A percentile compares a stretch with the other conserved stretches of the same genome.
phyloP scores from a whole-genome alignment of 2,797 vertebrate genomes.

The Hoplostethus atlanticus region DNA sequence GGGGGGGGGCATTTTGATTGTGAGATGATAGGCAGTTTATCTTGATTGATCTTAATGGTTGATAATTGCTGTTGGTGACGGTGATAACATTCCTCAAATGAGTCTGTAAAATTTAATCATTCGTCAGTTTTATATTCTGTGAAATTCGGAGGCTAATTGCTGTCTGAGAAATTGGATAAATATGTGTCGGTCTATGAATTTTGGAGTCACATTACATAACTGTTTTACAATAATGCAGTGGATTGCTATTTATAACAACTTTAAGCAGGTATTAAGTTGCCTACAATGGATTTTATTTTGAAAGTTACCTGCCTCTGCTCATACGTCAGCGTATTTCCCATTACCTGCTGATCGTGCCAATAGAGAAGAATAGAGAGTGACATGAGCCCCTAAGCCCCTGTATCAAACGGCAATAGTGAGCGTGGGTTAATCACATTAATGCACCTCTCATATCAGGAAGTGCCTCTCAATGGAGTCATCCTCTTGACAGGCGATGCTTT shows the following conservation, averaged over 20 bases:
- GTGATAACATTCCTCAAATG: slow-evolving; percentile 9
- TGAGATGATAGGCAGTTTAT: slow-evolving; percentile 15
- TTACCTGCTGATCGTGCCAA: slow-evolving; percentile 68
- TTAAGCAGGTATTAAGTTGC: slow-evolving; percentile 2
- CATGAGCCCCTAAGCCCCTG: slow-evolving; percentile 63
- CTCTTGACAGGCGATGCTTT: slow-evolving; percentile 75
- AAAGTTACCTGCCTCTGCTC: slow-evolving; percentile 30
- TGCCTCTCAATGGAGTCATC: slow-evolving; percentile 75
- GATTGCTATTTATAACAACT: slow-evolving; percentile 16
- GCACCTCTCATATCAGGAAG: slow-evolving; percentile 77
- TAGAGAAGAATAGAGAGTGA: slow-evolving; percentile 58
- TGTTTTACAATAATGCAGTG: slow-evolving; percentile 17
- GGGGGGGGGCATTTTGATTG: not conserved
- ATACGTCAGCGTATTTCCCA: slow-evolving; percentile 43
- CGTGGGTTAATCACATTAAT: slow-evolving; percentile 82
- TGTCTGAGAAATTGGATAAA: not conserved
- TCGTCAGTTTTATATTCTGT: slow-evolving; percentile 10
- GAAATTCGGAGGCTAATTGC: slow-evolving; percentile 21
- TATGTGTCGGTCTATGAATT: slow-evolving; percentile 27
- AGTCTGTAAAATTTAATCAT: slow-evolving; percentile 12
- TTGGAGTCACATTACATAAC: slow-evolving; percentile 23
- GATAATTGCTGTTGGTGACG: slow-evolving; percentile 26
- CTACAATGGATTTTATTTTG: slow-evolving; percentile 15
- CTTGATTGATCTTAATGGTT: slow-evolving; percentile 35
- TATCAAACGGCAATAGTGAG: slow-evolving; percentile 68